Percentiles rank a stretch among this genome's conserved stretches.
Conservation (phyloP, 2,797 vertebrate species). For the Kryptopterus vitreolus region DNA sequence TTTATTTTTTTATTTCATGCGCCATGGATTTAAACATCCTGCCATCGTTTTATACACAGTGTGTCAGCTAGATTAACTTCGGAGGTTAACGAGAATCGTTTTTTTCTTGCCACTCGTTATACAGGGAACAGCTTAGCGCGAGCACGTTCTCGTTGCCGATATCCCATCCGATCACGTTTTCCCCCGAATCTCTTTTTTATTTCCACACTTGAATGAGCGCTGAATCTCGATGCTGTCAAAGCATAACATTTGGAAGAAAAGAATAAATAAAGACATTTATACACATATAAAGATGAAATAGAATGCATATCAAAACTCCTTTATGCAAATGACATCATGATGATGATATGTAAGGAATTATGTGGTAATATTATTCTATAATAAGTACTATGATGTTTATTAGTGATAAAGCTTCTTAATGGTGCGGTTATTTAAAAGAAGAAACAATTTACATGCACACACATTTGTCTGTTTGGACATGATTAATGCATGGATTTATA, state of each 20-base stretch:
- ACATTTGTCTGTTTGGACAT: not conserved
- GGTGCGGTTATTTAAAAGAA: not conserved
- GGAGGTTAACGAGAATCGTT: slow-evolving; percentile 18
- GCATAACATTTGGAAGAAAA: not conserved
- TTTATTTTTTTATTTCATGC: not conserved
- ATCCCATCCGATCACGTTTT: not conserved
- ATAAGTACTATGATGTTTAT: not conserved
- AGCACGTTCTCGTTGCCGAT: not conserved
- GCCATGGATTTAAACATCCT: not conserved
- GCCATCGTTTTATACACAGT: slow-evolving; percentile 18
- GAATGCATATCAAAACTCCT: not conserved
- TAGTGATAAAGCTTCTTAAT: not conserved
- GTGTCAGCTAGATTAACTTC: not conserved
- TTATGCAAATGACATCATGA: not conserved
- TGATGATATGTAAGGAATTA: no score
- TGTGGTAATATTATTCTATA: no score
- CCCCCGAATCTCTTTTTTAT: not conserved
- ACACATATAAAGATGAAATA: not conserved
- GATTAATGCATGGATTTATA: not conserved
- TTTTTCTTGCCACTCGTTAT: not conserved
- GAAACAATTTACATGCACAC: not conserved
- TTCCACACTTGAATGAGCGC: not conserved
- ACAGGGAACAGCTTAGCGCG: not conserved
- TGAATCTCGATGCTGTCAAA: not conserved
- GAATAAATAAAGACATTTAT: not conserved